A percentile compares a stretch with the other conserved stretches of the same genome.
Conservation (phyloP, 2,113 vertebrate genomes). For the Neodon shergylaensis region DNA sequence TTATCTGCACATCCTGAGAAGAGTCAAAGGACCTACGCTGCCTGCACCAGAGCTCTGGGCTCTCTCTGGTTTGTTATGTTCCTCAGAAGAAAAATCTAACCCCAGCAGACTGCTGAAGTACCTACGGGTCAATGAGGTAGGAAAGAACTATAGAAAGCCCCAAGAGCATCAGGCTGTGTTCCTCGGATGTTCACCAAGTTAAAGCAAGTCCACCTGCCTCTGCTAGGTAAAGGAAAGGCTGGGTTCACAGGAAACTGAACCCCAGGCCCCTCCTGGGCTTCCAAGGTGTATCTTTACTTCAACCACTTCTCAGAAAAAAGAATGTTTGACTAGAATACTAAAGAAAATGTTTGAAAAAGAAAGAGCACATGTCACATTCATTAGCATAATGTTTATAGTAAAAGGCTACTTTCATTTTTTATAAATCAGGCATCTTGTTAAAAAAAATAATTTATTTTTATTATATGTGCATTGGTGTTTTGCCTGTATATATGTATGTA, state of each 20-base stretch:
- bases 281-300: neutral
- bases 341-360: constrained; percentile 66
- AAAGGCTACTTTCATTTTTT: constrained; percentile 66
- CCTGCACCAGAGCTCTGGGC: neutral
- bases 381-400: constrained; percentile 30
- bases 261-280: constrained; percentile 13
- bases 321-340: constrained; percentile 63
- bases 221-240: constrained; percentile 17
- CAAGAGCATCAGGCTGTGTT: constrained; percentile 17
- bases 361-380: constrained; percentile 46
- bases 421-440: neutral
- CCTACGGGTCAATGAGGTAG: neutral
- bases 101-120: neutral
- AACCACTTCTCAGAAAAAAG: neutral
- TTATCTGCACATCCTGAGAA: neutral
- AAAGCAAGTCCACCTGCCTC: constrained; percentile 12
- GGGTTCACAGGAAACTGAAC: constrained; percentile 38
- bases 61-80: constrained; percentile 32
- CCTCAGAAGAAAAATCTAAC: constrained; percentile 19
- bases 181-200: neutral
- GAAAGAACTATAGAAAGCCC: constrained; percentile 38
- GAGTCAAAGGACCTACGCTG: neutral
- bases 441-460: neutral
- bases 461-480: neutral
- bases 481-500: neutral